Base-by-base conservation (phyloP, 1,140 invertebrate species). In the Campoletis sonorensis region DNA sequence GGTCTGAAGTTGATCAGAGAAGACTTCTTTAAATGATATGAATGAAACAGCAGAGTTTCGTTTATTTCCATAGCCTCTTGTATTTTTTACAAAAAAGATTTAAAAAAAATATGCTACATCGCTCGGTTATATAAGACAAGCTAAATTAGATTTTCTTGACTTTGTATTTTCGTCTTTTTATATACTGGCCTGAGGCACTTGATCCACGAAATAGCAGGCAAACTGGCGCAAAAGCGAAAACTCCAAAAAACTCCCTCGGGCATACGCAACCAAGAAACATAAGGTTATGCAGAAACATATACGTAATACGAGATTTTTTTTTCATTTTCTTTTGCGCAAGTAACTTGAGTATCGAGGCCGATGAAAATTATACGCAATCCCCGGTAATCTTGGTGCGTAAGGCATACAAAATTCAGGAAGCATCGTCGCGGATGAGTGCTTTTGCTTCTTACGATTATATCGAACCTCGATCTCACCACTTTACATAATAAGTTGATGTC, bases 401-500 rank as follows among this genome's bases (percentile, higher is more conserved):
- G 33, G 81, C 82, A 87, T 86, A 84, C 86, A 79, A 86, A 89
- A 88, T 89, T 85, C 87, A 88, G 67, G 81, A 81, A 81, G 81
- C 81, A 85, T 84, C 84, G 80, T 83, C 77, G 54, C 84, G 83
- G 84, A 27, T 80, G 71, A 83, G 84, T 83, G 76, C 84, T 84
- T 88, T 89, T 84, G 86, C 87, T 86, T 45, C 85, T 88, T 86
- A 87, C 85, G 86, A 89, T 83, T 86, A 85, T 88, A 88, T 88
- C 88, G 85, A 51, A 40, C 80, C 71, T 84, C 85, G 86, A 89
- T 89, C 85, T 84, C 78, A 79, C 85, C 87, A 85, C 81, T 90
- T 90, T 88, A 84, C 89, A 90, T 90, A 89, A 89, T 90, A 88
- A 87, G 87, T 86, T 80, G 83, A 82, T 45, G 84, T 84, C 84